Evolutionary conservation across 1,140 invertebrate species (phyloP).

Genomic region (Pristionchus pacificus): DNA sequence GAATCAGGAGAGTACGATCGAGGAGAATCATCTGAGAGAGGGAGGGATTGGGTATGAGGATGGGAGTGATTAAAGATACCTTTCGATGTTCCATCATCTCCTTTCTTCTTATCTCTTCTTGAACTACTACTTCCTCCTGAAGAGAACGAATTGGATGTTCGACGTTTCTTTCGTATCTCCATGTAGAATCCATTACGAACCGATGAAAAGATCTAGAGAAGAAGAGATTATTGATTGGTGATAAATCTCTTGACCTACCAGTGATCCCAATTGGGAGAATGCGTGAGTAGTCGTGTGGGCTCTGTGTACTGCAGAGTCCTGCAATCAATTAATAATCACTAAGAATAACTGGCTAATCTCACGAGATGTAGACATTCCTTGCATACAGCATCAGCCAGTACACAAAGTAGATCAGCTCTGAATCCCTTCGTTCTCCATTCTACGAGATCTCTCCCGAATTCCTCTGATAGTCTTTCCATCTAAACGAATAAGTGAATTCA

Average conservation of each 20-base stretch:
- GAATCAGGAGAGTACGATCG: neutral
- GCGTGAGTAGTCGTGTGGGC: constrained; percentile 45
- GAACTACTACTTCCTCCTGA: constrained; percentile 36
- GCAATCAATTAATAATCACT: neutral
- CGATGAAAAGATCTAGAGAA: constrained; percentile 46
- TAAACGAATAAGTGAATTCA: constrained; percentile 31
- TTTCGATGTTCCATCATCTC: neutral
- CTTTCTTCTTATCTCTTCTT: constrained; percentile 8
- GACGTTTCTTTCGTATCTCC: constrained; percentile 46
- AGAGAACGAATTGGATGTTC: constrained; percentile 48
- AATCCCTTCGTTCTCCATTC: constrained; percentile 39
- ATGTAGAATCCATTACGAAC: constrained; percentile 54
- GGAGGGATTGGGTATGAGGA: neutral
- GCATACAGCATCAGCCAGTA: constrained; percentile 51
- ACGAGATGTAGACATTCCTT: constrained; percentile 43
- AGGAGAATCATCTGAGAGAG: neutral
- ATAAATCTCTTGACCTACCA: constrained; percentile 35
- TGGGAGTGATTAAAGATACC: neutral
- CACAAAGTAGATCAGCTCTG: constrained; percentile 54
- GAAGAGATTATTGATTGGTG: constrained; percentile 10
- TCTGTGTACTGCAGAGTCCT: constrained; percentile 52
- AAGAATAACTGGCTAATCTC: constrained; percentile 4
- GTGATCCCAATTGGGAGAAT: constrained; percentile 53
- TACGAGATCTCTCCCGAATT: constrained; percentile 47
- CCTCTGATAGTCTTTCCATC: constrained; percentile 42